Base-by-base conservation (phyloP, 2,113 vertebrate species). In the Xiphophorus hellerii region DNA sequence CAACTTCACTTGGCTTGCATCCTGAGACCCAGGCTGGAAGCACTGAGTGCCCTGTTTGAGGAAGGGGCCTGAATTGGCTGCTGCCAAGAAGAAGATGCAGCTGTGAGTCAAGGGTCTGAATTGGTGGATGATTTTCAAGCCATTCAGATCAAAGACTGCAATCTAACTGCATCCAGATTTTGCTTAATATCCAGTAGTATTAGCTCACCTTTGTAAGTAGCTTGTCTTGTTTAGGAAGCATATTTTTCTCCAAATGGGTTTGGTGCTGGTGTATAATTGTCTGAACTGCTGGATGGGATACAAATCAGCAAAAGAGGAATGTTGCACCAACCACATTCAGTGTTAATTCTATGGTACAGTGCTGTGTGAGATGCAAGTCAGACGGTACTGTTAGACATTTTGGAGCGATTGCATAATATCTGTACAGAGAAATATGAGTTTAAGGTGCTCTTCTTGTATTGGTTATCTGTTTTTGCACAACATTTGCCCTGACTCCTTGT, bases 61-160 rank as follows among this genome's bases (percentile, higher is more conserved):
- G 29, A 20, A 31, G 62, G 13, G 9, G 44, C 67, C 30, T 29
- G 22, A 58, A 70, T 12, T 31, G 48, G 44, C 9, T 13, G 58
- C 25, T 71, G 69, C 72, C 66, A 67, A 62, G 81, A 78, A 86
- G 82, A 74, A 83, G 77, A 29, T 88, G 77, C 88, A 88, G 86
- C 83, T 90, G 86, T 77, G 77, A 85, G 76, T 86, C 83, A 78
- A 39, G 67, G 69, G 73, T 10, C 37, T 76, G 67, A 80, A 76
- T 81, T 54, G 28, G 62, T 9, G 9, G 2, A 22, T 54, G 48
- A 22, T 58, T n/a, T 10, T 58, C 51, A 58, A n/a, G 22, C 51
- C 51, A 58, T 58, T 58, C 22, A 25, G 20, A n/a, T 10, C 22
- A 54, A 58, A 58, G 51, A 9, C 22, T 3, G 2, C 7, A 58